These are phyloP conservation scores for Archilochus colubris DNA, from an alignment of 2,113 vertebrate species.

Conservation along the genomic window DNA sequence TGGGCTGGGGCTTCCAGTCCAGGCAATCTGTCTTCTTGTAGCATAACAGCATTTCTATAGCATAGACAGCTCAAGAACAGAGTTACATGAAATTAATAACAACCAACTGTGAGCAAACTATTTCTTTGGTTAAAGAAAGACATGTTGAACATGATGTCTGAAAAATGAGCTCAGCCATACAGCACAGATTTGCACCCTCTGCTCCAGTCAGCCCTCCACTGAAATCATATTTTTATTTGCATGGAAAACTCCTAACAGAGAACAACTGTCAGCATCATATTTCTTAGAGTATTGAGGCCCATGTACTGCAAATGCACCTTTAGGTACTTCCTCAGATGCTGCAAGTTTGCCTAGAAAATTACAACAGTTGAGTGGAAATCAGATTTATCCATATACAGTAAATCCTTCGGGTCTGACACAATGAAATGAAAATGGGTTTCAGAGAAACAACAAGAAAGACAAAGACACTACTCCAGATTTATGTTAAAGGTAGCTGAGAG, in stretches of 20 bases:
- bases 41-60: not conserved
- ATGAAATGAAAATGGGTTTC: not conserved
- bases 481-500: not conserved
- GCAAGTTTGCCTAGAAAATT: slow-evolving; percentile 17
- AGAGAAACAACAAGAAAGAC: not conserved
- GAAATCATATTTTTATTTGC: not conserved
- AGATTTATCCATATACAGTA: not conserved
- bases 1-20: slow-evolving; percentile 18
- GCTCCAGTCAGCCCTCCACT: not conserved
- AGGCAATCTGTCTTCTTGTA: slow-evolving; percentile 32
- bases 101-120: not conserved
- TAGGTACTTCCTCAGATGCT: slow-evolving; percentile 26
- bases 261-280: not conserved
- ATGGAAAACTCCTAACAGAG: not conserved
- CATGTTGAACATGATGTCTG: not conserved
- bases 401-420: not conserved
- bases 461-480: not conserved
- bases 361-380: slow-evolving; percentile 45
- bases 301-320: not conserved
- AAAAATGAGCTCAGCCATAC: not conserved
- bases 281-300: not conserved
- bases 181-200: not conserved
- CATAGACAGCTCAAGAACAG: not conserved
- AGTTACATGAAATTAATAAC: not conserved
- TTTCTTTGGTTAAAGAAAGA: slow-evolving; percentile 14